Evolutionary conservation across 2,797 vertebrate species (phyloP), one percentile per base, ranked within the genome.

Genomic region (Craterocephalus amniculus): DNA sequence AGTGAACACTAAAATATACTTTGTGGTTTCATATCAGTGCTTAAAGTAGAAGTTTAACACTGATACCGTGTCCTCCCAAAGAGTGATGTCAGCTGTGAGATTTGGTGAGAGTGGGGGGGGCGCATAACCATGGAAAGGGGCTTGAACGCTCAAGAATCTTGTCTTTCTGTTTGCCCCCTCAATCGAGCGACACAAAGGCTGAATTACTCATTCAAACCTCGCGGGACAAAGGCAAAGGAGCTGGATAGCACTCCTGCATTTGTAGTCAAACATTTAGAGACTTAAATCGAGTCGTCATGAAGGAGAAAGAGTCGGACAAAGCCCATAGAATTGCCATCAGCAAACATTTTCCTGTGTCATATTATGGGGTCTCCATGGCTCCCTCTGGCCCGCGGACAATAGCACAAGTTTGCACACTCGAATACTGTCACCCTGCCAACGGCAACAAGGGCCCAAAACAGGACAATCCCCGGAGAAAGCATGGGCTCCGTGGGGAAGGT

Each of bases 241-340:
- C 97, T 97, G 97, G 96, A 97, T 96, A 96, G 97, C 95, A 97
- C 96, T 97, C 96, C 95, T 93, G 96, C 98, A 98, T 99, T 98
- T 99, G 98, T 99, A 98, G 96, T 98, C 98, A 99, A 99, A 99
- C 98, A 99, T 98, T 98, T 97, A 96, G 97, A 97, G 97, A 98
- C 97, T 99, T 99, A 99, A 99, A 99, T 99, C 97, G 97, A 99
- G 97, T 99, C 97, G 97, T 99, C 97, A 96, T 98, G 97, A 99
- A 98, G 96, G 97, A 98, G 96, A 99, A 98, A 97, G 97, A 97
- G 95, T 96, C 93, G 95, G 96, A 98, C 98, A 99, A 99, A 99
- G 97, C 97, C 97, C 97, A 99, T 99, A 98, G 97, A 99, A 98
- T 97, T 97, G 97, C 98, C 98, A 99, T 99, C 97, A 99, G 98